phyloP scores from a whole-genome alignment of 92 coral and sea anemone genomes.

The Porites divaricata region DNA sequence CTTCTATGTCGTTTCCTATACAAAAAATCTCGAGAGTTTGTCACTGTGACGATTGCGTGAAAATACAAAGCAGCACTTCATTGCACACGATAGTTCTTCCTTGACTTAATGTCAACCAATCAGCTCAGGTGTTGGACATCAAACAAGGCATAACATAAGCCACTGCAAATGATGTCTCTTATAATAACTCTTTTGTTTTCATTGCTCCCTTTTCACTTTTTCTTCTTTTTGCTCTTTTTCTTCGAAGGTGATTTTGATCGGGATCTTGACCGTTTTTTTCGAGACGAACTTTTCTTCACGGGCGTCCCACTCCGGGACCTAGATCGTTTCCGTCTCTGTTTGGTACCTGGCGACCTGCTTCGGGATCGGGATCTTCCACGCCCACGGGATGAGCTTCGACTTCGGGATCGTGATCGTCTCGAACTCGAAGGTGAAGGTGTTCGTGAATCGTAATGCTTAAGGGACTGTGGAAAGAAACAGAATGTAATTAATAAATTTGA shows the following conservation, averaged over 20 bases:
- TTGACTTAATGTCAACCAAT: background rate
- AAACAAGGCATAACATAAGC: background rate
- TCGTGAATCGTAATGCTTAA: slow-evolving; percentile 92
- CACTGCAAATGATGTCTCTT: background rate
- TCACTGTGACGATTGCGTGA: too few relatives aligned
- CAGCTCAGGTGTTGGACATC: background rate
- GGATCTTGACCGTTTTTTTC: slow-evolving; percentile 85
- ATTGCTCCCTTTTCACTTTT: slow-evolving; percentile 50
- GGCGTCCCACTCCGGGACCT: slow-evolving; percentile 87
- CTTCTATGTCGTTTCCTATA: too few relatives aligned
- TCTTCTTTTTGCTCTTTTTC: slow-evolving; percentile 85
- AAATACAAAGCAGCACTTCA: too few relatives aligned
- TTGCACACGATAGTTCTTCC: too few relatives aligned
- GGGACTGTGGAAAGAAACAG: slow-evolving; percentile 59
- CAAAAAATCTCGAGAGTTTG: too few relatives aligned
- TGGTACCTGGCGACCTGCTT: slow-evolving; percentile 78
- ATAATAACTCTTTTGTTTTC: background rate
- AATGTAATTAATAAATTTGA: background rate
- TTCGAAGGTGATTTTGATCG: slow-evolving; percentile 88
- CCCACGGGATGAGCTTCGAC: slow-evolving; percentile 86
- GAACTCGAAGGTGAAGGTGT: slow-evolving; percentile 92
- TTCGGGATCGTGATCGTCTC: slow-evolving; percentile 79
- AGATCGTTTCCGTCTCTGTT: slow-evolving; percentile 76
- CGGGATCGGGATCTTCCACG: slow-evolving; percentile 85
- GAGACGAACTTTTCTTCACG: slow-evolving; percentile 73